Evolutionary conservation across 1,140 invertebrate genomes (phyloP).

Genomic region (Ericerus pela): DNA sequence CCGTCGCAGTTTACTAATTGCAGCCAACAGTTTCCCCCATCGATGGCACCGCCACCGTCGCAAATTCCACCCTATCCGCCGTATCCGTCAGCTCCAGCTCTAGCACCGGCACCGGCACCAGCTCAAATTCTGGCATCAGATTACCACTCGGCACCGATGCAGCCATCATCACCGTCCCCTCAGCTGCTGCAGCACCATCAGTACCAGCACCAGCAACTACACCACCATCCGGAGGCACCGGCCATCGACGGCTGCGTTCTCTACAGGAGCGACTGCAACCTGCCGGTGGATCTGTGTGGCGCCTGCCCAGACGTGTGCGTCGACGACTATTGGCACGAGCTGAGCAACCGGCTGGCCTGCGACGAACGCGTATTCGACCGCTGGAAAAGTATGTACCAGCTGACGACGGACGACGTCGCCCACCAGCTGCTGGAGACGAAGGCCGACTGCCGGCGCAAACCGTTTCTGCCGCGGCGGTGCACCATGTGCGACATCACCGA

Average conservation of each 20-base stretch:
- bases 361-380: not conserved
- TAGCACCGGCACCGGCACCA: not conserved
- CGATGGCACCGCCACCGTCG: no score
- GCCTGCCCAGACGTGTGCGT: not conserved
- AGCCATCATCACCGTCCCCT: not conserved
- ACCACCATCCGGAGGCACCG: not conserved
- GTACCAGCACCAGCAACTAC: not conserved
- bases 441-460: not conserved
- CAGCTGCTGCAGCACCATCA: not conserved
- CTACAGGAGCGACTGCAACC: not conserved
- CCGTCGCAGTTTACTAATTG: no score
- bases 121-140: not conserved
- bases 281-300: not conserved
- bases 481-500: not conserved
- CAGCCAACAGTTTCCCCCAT: no score
- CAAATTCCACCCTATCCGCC: not conserved
- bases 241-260: not conserved
- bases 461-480: not conserved
- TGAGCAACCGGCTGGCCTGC: not conserved
- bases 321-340: constrained; percentile 3
- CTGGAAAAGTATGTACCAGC: constrained; percentile 1
- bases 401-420: not conserved
- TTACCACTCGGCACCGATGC: not conserved
- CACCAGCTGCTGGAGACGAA: not conserved
- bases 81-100: not conserved